Evolutionary conservation across 2,113 vertebrate species (phyloP).

Genomic region (Coregonus clupeaformis): DNA sequence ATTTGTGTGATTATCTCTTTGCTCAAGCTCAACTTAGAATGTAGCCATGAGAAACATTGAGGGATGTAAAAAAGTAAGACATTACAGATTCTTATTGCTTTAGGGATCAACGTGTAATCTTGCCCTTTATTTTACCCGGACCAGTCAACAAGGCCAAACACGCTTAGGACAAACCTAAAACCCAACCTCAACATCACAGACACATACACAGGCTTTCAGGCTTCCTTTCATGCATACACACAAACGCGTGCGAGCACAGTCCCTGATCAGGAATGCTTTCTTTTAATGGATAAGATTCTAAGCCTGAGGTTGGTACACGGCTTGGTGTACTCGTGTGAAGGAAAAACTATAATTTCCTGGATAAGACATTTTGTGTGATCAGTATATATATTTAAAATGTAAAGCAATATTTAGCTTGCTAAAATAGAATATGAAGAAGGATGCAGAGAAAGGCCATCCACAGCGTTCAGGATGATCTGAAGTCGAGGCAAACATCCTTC

Average conservation of each 20-base stretch:
- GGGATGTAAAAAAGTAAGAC: conserved; percentile 10
- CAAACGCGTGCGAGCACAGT: not conserved
- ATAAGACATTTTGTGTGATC: conserved; percentile 19
- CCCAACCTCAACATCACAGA: not conserved
- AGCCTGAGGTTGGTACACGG: conserved; percentile 32
- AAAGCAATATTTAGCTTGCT: not conserved
- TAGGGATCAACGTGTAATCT: conserved; percentile 13
- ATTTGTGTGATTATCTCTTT: conserved; percentile 4
- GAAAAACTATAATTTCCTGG: conserved; percentile 12
- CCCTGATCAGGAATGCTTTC: conserved; percentile 31
- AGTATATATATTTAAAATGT: conserved; percentile 1
- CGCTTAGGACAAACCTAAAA: not conserved
- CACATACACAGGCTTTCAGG: too few species aligned
- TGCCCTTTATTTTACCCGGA: not conserved
- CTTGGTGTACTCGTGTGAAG: conserved; percentile 17
- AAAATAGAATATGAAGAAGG: not conserved
- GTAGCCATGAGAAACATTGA: conserved; percentile 17
- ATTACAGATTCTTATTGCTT: conserved; percentile 37
- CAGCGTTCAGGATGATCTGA: not conserved
- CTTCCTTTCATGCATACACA: not conserved
- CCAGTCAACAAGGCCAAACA: not conserved
- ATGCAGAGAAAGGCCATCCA: not conserved
- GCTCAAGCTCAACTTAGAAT: not conserved
- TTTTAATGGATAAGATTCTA: conserved; percentile 13
- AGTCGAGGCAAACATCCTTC: not conserved